Evolutionary conservation across 2,888 invertebrate species (phyloP), one percentile per base, ranked within the genome.

Genomic region (Acanthosepion esculentum): DNA sequence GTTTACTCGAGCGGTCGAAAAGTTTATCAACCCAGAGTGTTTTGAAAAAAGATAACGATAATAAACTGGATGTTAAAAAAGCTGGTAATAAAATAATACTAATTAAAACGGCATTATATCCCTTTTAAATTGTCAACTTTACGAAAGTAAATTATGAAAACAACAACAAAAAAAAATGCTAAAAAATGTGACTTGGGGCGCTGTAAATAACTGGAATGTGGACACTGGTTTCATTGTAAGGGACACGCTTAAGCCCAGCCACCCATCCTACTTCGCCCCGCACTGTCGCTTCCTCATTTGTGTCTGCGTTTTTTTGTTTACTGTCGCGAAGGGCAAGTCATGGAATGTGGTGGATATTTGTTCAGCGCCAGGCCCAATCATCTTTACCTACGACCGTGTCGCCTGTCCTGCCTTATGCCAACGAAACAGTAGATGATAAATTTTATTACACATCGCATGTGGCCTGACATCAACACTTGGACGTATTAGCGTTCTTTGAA

Each of bases 211-310:
- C n/a, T 78, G 78, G 78, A 78, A 78, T 78, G 78, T 78, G 78
- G 78, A 78, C 78, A 78, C 78, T 78, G 78, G 78, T 78, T 78
- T 78, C n/a, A 78, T 78, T 78, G 78, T 78, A 78, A 78, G 33
- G 78, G 78, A 78, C 78, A 78, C 78, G 78, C 78, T 78, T 78
- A 29, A 78, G 78, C 12, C 29, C 78, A n/a, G n/a, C n/a, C 12
- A n/a, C n/a, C 78, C 8, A n/a, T 3, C 78, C 78, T 15, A 8
- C 78, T 18, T 12, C n/a, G n/a, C n/a, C n/a, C 33, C 78, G 10
- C 12, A n/a, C 12, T 33, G 33, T 78, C 78, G n/a, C 18, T n/a
- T 12, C 78, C 78, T 78, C 78, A 78, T 78, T 78, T 78, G 33
- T 78, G n/a, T 33, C 78, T n/a, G n/a, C 18, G 15, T 18, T 78